Evolutionary conservation across 2,797 vertebrate genomes (phyloP), one percentile per base, ranked within the genome.

Genomic region (Apogon talboti): DNA sequence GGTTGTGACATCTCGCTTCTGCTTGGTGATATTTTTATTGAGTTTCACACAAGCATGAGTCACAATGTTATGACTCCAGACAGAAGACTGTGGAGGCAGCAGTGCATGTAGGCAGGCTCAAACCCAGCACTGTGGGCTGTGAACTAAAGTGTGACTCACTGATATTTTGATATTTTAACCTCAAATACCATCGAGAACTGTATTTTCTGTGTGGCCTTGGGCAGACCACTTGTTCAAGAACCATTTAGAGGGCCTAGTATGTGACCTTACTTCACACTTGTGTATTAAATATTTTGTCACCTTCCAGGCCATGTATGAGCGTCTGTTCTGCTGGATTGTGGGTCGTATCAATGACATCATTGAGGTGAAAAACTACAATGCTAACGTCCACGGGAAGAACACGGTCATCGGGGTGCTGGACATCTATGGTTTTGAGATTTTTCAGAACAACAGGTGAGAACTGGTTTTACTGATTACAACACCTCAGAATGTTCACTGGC

Each of bases 361-460:
- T 1, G 96, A 98, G 65, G 96, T 99, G 84, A 97, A 95, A 83
- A 95, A 95, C 92, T 97, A 97, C 2, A 94, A 98, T 0, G 96
- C 93, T 60, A 92, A 87, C 2, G 51, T 98, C 50, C 98, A 98
- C 1, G 96, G 98, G 48, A 98, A 98, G 84, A 98, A 99, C 92
- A 99, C 98, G 0, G 98, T 99, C 59, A 99, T 99, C 9, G 98
- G 97, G 0, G 98, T 99, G 69, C 91, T 99, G 90, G 98, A 99
- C 83, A 99, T 99, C 83, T 99, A 99, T 2, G 98, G 98, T 11
- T 99, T 99, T 56, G 98, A 99, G 91, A 99, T 99, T 73, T 99
- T 99, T 76, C 97, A 99, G 87, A 99, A 96, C 82, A 99, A 99
- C 94, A 99, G 98, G 98, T 98, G 44, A 45, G 45, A 35, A 35